These are phyloP conservation scores for Gnathonemus longibarbis DNA, from an alignment of 2,113 vertebrate genomes.

Conservation along the genomic window DNA sequence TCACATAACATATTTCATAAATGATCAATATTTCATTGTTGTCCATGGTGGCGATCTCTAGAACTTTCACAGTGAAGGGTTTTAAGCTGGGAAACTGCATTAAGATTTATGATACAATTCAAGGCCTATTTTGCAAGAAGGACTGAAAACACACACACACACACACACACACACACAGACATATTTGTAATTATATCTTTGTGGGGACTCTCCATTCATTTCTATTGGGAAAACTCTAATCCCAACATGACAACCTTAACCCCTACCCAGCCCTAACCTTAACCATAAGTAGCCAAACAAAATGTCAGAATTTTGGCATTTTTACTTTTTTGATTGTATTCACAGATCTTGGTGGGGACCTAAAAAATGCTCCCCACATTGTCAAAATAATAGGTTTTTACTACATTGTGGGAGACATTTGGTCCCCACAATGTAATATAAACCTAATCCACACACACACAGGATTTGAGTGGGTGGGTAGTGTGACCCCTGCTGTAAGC, in stretches of 20 bases:
- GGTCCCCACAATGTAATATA: not conserved
- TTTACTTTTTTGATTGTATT: not conserved
- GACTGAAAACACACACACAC: not conserved
- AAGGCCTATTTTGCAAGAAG: not conserved
- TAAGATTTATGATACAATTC: not conserved
- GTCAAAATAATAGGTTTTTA: not conserved
- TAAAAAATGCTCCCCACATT: not conserved
- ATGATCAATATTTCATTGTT: constrained; percentile 3
- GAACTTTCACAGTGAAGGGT: not conserved
- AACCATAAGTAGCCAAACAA: not conserved
- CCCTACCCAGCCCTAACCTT: not conserved
- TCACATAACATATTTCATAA: not conserved
- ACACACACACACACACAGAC: not conserved
- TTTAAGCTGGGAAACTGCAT: not conserved
- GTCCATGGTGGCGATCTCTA: not conserved
- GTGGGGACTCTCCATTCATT: not conserved
- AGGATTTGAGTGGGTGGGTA: not conserved
- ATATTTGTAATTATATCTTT: not conserved
- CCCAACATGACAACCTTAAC: not conserved
- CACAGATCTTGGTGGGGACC: not conserved
- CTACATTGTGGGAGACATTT: not conserved
- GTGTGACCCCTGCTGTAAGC: constrained; percentile 16
- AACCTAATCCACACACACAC: not conserved
- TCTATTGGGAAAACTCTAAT: not conserved
- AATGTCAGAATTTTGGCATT: not conserved